Evolutionary conservation across 2,888 invertebrate genomes (phyloP).

Genomic region (Noctua pronuba): DNA sequence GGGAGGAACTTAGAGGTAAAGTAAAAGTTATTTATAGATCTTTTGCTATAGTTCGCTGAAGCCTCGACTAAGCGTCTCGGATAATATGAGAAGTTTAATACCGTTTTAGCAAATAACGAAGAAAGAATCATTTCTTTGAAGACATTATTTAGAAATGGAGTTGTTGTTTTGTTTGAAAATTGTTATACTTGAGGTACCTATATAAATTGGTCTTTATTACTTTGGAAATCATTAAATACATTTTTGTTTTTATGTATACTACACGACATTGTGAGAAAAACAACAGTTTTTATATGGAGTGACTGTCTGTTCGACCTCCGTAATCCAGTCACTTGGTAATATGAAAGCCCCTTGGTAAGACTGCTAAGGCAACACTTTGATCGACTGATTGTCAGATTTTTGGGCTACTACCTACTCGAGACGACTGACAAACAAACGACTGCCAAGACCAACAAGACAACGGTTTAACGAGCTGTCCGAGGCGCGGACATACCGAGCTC

Average conservation of each 20-base stretch:
- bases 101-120: background rate
- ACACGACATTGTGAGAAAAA: background rate
- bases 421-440: background rate
- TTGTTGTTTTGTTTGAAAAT: background rate
- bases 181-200: background rate
- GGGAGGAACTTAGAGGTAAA: constrained; percentile 35
- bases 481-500: background rate
- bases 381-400: background rate
- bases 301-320: background rate
- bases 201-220: background rate
- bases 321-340: background rate
- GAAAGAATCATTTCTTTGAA: background rate
- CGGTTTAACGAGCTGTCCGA: no score
- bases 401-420: background rate
- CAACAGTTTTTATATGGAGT: background rate
- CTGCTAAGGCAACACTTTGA: background rate
- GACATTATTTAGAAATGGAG: background rate
- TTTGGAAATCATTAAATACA: no score
- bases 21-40: constrained; percentile 29
- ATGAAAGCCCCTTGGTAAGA: background rate
- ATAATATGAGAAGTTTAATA: constrained; percentile 40
- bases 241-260: background rate
- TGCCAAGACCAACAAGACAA: background rate
- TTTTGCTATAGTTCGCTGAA: constrained; percentile 27
- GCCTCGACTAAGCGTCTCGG: constrained; percentile 2